Conservation (phyloP, 2,888 invertebrate genomes). For the Cataglyphis albicans region DNA sequence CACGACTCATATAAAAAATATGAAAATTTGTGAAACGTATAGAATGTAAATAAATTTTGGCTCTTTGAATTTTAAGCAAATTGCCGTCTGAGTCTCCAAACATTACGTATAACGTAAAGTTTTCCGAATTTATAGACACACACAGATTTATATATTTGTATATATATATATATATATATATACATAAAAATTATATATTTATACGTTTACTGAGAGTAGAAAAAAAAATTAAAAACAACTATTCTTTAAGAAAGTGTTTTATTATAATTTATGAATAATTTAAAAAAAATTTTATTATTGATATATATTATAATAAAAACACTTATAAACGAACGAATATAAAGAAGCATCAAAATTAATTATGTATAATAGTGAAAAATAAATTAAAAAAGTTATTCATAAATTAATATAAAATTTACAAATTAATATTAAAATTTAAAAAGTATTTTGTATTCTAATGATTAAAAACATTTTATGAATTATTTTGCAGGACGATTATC, state of each 20-base stretch:
- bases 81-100: neutral
- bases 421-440: no score
- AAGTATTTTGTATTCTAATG: neutral
- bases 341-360: neutral
- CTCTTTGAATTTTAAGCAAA: conserved; percentile 57
- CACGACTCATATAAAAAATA: neutral
- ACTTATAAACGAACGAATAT: neutral
- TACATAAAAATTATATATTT: neutral
- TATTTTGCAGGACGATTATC: conserved; percentile 82
- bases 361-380: neutral
- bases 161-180: no score
- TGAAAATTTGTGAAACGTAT: neutral
- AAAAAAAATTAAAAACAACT: neutral
- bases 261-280: no score
- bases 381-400: neutral
- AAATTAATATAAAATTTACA: neutral
- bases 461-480: neutral
- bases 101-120: neutral
- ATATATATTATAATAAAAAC: neutral
- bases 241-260: neutral
- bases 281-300: neutral
- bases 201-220: neutral
- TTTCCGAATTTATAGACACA: neutral
- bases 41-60: neutral
- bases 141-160: neutral